These are phyloP conservation scores for Neria commutata DNA, from an alignment of 2,888 invertebrate species.

Conservation along the genomic window DNA sequence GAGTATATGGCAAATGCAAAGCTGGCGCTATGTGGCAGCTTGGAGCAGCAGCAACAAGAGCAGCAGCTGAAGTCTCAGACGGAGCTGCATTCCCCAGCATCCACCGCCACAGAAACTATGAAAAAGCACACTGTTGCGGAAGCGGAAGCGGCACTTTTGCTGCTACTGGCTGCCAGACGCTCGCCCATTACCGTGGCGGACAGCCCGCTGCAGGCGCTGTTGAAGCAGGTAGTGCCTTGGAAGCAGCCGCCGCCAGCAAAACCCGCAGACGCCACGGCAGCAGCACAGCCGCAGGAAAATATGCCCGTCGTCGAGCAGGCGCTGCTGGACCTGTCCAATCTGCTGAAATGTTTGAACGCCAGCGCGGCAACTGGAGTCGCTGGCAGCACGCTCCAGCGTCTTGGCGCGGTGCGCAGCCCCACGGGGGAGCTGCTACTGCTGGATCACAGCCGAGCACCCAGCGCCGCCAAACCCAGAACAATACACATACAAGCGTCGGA, in stretches of 20 bases:
- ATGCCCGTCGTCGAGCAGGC: constrained; percentile 57
- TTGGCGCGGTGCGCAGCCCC: background rate
- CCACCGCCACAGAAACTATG: constrained; percentile 6
- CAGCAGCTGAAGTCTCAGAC: background rate
- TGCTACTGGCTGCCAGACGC: constrained; percentile 34
- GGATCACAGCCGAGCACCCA: constrained; percentile 24
- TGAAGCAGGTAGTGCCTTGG: constrained; percentile 48
- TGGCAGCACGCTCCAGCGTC: background rate
- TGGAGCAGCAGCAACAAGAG: constrained; percentile 26
- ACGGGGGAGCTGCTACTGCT: background rate
- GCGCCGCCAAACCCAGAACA: constrained; percentile 35
- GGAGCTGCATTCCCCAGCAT: background rate
- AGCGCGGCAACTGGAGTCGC: background rate
- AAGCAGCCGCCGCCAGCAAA: background rate
- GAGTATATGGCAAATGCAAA: constrained; percentile 59
- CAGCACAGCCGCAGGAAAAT: constrained; percentile 44
- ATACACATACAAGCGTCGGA: constrained; percentile 39
- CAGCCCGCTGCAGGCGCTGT: constrained; percentile 50
- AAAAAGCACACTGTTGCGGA: background rate
- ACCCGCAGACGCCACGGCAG: background rate
- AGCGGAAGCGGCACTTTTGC: constrained; percentile 33
- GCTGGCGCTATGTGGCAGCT: constrained; percentile 49
- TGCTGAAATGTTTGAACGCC: constrained; percentile 1
- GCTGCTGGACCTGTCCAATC: constrained; percentile 49
- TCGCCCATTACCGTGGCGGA: constrained; percentile 44